Conservation (phyloP, 2,113 vertebrate species). For the Psilopogon haemacephalus region DNA sequence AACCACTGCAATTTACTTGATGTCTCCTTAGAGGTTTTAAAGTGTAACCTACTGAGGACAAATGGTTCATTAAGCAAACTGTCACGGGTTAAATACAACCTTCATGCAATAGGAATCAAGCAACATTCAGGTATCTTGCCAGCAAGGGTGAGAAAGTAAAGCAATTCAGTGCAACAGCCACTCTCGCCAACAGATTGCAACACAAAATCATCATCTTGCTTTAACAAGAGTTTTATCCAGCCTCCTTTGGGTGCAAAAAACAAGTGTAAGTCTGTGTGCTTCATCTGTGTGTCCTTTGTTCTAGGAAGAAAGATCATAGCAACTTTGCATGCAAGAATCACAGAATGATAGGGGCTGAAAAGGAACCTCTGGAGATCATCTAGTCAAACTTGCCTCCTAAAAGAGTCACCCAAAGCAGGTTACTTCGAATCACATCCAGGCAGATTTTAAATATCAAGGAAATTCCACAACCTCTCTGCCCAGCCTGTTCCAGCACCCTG, state of each 20-base stretch:
- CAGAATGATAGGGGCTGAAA: neutral
- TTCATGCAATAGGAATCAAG: slow-evolving; percentile 31
- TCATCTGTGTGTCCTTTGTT: neutral
- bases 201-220: neutral
- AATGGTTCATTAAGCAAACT: slow-evolving; percentile 52
- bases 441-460: too few species aligned
- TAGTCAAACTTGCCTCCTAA: too few species aligned
- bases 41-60: slow-evolving; percentile 20
- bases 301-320: slow-evolving; percentile 9
- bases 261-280: neutral
- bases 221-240: neutral
- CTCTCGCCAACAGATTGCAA: neutral
- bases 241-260: slow-evolving; percentile 1
- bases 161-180: neutral
- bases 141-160: slow-evolving; percentile 34
- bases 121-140: neutral
- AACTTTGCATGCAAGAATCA: neutral
- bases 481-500: too few species aligned
- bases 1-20: slow-evolving; percentile 62
- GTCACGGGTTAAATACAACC: slow-evolving; percentile 14
- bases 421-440: too few species aligned
- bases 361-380: too few species aligned
- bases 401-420: too few species aligned
- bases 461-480: too few species aligned
- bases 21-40: slow-evolving; percentile 58